These are phyloP conservation scores for Heterotilapia buettikoferi DNA, from an alignment of 2,113 vertebrate species.

Conservation along the genomic window DNA sequence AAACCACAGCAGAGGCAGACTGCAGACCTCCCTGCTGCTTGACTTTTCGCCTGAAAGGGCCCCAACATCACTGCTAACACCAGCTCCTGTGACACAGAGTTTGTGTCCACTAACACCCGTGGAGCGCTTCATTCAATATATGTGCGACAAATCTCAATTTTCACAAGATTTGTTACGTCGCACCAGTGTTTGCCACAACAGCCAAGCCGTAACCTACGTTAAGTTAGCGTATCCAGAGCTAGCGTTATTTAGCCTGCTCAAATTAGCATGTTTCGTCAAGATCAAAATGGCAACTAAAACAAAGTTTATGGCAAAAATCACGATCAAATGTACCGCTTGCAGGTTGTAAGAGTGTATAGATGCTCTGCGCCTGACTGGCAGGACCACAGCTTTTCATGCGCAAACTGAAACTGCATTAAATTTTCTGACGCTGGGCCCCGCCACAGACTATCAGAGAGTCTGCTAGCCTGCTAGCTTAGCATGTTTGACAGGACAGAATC, in stretches of 20 bases:
- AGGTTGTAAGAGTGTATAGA: fast-evolving
- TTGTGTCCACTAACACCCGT: no score
- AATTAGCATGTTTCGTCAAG: neutral
- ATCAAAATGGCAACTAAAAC: neutral
- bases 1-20: neutral
- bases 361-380: neutral
- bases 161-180: neutral
- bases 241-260: neutral
- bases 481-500: slow-evolving; percentile 49
- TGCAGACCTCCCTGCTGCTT: neutral
- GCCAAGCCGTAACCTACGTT: neutral
- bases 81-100: neutral
- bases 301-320: neutral
- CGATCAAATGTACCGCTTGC: neutral
- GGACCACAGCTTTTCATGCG: neutral
- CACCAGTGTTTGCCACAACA: neutral
- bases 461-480: slow-evolving; percentile 49
- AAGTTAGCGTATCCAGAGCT: neutral
- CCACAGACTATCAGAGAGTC: slow-evolving; percentile 6
- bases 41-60: neutral
- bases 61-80: neutral
- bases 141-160: neutral
- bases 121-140: neutral
- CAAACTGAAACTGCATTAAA: neutral
- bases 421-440: slow-evolving; percentile 40